Conservation (phyloP, 2,797 vertebrate species). For the Amblyraja radiata region DNA sequence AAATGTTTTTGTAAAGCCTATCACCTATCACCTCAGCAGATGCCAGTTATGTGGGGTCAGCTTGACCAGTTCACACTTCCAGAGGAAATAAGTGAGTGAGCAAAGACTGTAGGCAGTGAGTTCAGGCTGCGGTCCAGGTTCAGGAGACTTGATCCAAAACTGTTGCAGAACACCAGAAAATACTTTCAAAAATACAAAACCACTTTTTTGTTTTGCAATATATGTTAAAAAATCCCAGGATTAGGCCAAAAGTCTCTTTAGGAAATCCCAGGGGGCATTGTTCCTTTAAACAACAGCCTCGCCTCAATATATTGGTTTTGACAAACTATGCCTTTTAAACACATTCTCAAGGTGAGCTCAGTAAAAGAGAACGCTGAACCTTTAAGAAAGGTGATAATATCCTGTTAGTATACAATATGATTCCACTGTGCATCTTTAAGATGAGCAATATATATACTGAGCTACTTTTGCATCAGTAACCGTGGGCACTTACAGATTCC, state of each 20-base stretch:
- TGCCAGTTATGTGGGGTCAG: no score
- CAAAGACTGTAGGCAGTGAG: no score
- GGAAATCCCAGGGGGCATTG: background rate
- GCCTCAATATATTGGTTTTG: background rate
- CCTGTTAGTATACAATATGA: background rate
- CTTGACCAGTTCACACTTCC: no score
- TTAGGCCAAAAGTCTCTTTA: background rate
- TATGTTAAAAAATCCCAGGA: background rate
- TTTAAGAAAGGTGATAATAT: background rate
- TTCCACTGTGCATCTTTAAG: background rate
- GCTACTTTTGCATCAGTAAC: background rate
- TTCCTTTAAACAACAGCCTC: background rate
- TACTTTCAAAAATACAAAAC: background rate
- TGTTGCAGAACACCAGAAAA: background rate
- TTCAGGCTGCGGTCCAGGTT: no score
- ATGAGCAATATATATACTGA: background rate
- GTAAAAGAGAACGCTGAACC: background rate
- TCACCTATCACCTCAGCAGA: no score
- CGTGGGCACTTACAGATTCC: background rate
- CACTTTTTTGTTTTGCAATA: background rate
- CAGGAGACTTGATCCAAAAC: background rate
- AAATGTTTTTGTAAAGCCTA: no score
- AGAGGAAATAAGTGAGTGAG: no score
- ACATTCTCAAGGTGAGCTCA: background rate
- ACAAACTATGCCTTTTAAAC: background rate